These are phyloP conservation scores for Gonioctena quinquepunctata DNA, from an alignment of 1,140 invertebrate genomes.

Conservation along the genomic window DNA sequence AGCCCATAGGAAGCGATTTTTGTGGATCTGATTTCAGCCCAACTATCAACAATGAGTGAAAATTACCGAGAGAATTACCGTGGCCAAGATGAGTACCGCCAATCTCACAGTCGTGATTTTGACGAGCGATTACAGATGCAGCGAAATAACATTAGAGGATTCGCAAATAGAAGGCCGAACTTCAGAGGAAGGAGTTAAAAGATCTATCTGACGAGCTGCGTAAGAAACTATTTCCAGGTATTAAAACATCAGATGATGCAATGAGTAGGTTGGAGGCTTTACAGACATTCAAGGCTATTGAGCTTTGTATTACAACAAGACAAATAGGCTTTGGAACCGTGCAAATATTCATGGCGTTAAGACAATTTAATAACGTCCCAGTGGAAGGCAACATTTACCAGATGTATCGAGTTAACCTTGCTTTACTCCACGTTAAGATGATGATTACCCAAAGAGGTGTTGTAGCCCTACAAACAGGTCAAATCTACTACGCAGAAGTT, in stretches of 20 bases:
- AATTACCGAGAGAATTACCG: no score
- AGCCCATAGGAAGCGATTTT: neutral
- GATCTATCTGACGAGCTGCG: neutral
- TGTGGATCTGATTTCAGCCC: no score
- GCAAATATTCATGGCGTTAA: neutral
- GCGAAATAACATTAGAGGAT: no score
- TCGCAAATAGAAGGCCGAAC: no score
- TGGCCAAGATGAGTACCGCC: no score
- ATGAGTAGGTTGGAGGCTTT: slow-evolving; percentile 1
- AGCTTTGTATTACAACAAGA: neutral
- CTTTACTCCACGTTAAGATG: neutral
- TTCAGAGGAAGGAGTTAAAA: no score
- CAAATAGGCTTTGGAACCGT: neutral
- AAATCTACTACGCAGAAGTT: neutral
- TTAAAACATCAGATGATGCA: neutral
- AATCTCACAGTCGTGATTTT: no score
- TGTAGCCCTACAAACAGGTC: neutral
- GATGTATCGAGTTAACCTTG: neutral
- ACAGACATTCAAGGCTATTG: neutral
- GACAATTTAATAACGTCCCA: no score
- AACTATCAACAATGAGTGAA: no score
- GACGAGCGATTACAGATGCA: no score
- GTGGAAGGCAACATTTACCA: neutral
- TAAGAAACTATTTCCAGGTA: slow-evolving; percentile 6
- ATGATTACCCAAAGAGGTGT: neutral